Conservation (phyloP, 2,797 vertebrate species). For the Adrianichthys oophorus region DNA sequence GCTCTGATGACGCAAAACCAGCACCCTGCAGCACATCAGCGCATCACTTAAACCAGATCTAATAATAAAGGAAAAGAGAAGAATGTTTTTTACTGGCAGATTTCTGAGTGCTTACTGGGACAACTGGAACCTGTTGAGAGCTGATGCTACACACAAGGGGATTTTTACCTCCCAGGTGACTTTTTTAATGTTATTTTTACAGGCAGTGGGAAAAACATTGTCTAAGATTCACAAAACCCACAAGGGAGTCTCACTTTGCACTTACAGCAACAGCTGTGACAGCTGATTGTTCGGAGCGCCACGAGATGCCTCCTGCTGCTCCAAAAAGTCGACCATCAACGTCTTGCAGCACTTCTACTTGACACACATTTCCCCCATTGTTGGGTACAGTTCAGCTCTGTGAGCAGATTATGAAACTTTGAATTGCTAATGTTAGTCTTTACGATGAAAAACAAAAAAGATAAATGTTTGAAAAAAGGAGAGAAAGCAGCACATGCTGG, state of each 20-base stretch:
- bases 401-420: too few species aligned
- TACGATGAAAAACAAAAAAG: neutral
- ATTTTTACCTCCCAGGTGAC: slow-evolving; percentile 31
- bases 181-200: slow-evolving; percentile 6
- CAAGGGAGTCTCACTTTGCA: slow-evolving; percentile 12
- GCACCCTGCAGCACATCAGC: neutral
- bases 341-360: slow-evolving; percentile 1
- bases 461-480: neutral
- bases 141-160: slow-evolving; percentile 23
- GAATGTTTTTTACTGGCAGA: too few species aligned
- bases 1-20: neutral
- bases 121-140: neutral
- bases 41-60: too few species aligned
- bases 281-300: slow-evolving; percentile 12
- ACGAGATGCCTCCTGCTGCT: slow-evolving; percentile 12
- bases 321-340: slow-evolving; percentile 13
- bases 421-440: neutral
- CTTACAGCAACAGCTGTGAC: slow-evolving; percentile 15
- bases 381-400: neutral
- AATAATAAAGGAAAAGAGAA: too few species aligned
- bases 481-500: neutral
- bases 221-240: slow-evolving; percentile 4
- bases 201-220: slow-evolving; percentile 2
- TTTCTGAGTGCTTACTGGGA: too few species aligned
- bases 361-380: slow-evolving; percentile 6